Evolutionary conservation across 1,140 invertebrate species (phyloP), one percentile per base, ranked within the genome.

Genomic region (Penaeus vannamei): DNA sequence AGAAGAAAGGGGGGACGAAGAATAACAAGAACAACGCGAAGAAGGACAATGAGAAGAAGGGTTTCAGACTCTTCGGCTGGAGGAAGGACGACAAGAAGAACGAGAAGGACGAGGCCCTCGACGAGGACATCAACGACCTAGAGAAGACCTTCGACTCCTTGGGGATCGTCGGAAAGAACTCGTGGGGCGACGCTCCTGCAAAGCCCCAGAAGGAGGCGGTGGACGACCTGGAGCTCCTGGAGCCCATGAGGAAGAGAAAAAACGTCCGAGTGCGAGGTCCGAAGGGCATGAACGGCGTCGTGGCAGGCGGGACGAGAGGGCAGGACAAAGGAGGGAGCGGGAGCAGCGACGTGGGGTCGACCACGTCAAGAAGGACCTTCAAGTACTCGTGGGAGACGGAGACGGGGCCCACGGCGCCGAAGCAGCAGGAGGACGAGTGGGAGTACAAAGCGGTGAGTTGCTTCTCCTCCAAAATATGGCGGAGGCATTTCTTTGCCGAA

Each of bases 71-170:
- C 19, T 90, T 90, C 46, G 61, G 77, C 61, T 90, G 88, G 88
- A 53, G 72, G 77, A 90, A 81, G 23, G 86, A 88, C 20, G 87
- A 89, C 20, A 90, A 90, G 64, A 90, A 90, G 36, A 23, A 1
- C 23, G 88, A 90, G 23, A 85, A 72, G 14, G 84, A 90, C 23
- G 62, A 22, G 8, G 84, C 20, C 1, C 64, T 90, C 14, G 88
- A 90, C 23, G n/a, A 85, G 0, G 88, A 90, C 77, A 90, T 90
- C 4, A 64, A 86, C 64, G 84, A 90, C 14, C 46, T 90, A 5
- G 88, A 90, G n/a, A 90, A 90, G 84, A 90, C 88, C 26, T 90
- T 90, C 79, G 88, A 90, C 62, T 90, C 88, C 7, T 77, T 90
- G 0, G 88, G 88, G 12, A 90, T 90, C 84, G 88, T 90, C 26